Evolutionary conservation across 2,797 vertebrate genomes (phyloP).

Genomic region (Phataginus tricuspis): DNA sequence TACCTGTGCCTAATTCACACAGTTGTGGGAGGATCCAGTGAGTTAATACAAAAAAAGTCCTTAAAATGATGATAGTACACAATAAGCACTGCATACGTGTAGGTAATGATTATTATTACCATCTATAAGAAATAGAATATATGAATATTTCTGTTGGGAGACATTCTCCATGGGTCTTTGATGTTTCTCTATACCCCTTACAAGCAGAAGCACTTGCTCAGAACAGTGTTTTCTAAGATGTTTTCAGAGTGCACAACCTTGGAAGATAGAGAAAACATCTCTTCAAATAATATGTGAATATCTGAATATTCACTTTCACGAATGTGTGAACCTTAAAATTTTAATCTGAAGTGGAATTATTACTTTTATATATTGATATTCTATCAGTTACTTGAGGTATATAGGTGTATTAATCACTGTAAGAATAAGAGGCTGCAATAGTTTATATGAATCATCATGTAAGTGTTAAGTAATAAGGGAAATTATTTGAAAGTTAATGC

Average conservation of each 20-base stretch:
- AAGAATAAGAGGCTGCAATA: neutral
- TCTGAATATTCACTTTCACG: neutral
- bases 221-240: neutral
- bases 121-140: neutral
- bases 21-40: neutral
- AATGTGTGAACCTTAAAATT: neutral
- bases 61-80: neutral
- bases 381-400: neutral
- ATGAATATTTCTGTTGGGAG: neutral
- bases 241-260: neutral
- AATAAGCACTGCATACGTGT: neutral
- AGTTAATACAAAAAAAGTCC: neutral
- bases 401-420: neutral
- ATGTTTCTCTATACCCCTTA: neutral
- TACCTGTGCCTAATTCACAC: neutral
- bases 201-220: neutral
- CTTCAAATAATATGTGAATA: neutral
- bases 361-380: slow-evolving; percentile 34
- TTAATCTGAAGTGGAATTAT: neutral
- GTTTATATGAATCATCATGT: neutral
- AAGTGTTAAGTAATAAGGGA: neutral
- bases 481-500: neutral
- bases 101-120: neutral
- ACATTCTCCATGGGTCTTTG: neutral
- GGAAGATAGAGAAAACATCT: neutral